Evolutionary conservation across 2,888 invertebrate species (phyloP).

Genomic region (Drosophila crucigera): DNA sequence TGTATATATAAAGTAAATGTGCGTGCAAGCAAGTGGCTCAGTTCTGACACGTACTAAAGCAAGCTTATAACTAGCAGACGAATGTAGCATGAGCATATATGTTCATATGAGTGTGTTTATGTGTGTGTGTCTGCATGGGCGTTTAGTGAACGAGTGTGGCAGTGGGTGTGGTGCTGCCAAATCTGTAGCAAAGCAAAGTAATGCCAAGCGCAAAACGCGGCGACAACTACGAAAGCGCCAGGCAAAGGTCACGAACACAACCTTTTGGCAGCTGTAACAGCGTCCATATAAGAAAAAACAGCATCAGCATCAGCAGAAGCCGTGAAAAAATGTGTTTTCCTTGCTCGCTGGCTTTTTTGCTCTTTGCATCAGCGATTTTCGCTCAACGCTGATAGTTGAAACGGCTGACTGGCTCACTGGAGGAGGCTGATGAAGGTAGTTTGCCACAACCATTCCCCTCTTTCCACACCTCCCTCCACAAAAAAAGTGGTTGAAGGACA

Average conservation of each 20-base stretch:
- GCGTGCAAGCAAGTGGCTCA: conserved; percentile 73
- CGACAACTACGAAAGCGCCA: conserved; percentile 71
- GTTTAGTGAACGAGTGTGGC: background rate
- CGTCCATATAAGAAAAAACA: background rate
- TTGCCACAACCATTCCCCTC: conserved; percentile 17
- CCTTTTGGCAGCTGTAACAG: conserved; percentile 73
- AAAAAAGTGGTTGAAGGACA: conserved; percentile 42
- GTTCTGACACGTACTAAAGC: conserved; percentile 70
- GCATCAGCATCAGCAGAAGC: conserved; percentile 49
- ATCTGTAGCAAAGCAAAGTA: conserved; percentile 71
- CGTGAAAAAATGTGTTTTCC: conserved; percentile 49
- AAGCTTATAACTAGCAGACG: conserved; percentile 63
- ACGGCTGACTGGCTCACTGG: conserved; percentile 53
- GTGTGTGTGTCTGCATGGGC: conserved; percentile 4
- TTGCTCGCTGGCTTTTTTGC: conserved; percentile 24
- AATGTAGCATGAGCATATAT: conserved; percentile 17
- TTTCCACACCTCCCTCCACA: background rate
- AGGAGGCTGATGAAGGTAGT: conserved; percentile 60
- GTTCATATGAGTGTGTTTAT: conserved; percentile 21
- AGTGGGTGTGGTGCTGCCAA: conserved; percentile 52
- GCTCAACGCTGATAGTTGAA: conserved; percentile 74
- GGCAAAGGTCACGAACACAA: conserved; percentile 79
- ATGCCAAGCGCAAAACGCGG: conserved; percentile 61
- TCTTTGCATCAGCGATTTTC: conserved; percentile 75
- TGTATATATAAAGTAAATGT: conserved; percentile 47